Conservation (phyloP, 2,113 vertebrate genomes). For the Ochotona princeps region DNA sequence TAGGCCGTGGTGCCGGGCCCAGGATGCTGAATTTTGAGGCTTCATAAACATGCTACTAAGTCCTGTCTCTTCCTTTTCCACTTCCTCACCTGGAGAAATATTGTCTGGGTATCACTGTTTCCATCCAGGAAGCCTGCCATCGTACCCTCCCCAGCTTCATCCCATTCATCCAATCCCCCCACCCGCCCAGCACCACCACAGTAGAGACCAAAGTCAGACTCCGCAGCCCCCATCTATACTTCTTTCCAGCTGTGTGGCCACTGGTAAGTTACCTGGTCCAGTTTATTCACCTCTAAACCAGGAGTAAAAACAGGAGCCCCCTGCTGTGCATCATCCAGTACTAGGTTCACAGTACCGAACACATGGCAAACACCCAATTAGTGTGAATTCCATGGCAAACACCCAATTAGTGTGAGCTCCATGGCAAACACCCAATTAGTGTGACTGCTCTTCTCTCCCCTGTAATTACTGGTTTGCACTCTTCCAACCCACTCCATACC, state of each 20-base stretch:
- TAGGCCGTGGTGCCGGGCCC: no score
- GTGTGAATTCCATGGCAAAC: accelerated
- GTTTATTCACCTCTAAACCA: not conserved
- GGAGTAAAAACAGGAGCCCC: no score
- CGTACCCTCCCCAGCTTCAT: no score
- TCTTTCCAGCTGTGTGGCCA: not conserved
- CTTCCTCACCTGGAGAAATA: not conserved
- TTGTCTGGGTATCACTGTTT: not conserved
- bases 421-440: not conserved
- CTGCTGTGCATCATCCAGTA: not conserved
- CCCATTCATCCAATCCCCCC: no score
- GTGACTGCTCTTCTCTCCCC: not conserved
- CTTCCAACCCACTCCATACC: not conserved
- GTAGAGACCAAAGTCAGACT: not conserved
- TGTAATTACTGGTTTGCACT: not conserved
- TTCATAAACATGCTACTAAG: not conserved
- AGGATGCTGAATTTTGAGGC: not conserved
- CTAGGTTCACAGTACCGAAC: not conserved
- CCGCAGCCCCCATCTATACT: not conserved
- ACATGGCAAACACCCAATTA: not conserved
- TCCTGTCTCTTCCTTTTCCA: not conserved
- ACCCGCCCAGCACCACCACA: accelerated
- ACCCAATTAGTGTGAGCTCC: not conserved
- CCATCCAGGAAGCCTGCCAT: not conserved
- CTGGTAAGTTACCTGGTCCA: not conserved